A percentile compares a stretch with the other conserved stretches of the same genome.
Conservation (phyloP, 1,140 invertebrate species). For the Pseudomyrmex gracilis region DNA sequence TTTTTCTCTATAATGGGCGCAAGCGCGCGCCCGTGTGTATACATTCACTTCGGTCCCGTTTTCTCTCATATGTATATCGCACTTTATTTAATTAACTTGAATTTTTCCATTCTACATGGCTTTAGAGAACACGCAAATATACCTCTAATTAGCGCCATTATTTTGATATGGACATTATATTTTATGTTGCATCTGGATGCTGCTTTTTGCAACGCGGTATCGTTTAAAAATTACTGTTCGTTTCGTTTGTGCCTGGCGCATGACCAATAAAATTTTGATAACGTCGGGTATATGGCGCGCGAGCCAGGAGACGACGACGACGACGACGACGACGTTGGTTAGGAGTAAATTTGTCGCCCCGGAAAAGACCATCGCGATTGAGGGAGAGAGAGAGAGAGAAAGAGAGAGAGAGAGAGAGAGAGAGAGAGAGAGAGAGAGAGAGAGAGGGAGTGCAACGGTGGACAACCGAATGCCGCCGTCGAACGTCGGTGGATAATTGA, state of each 20-base stretch:
- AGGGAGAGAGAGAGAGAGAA: too few relatives aligned
- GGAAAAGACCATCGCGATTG: constrained; percentile 46
- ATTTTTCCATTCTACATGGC: background rate
- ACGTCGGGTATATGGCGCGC: background rate
- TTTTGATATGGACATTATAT: background rate
- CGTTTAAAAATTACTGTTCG: background rate
- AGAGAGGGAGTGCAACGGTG: background rate
- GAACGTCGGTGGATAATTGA: constrained; percentile 69
- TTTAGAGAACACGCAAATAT: background rate
- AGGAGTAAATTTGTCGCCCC: constrained; percentile 42
- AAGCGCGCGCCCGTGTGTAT: background rate
- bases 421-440: too few relatives aligned
- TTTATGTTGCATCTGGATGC: too few relatives aligned
- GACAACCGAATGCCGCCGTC: constrained; percentile 33
- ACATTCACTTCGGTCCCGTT: background rate
- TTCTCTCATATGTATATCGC: background rate
- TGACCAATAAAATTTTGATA: constrained; percentile 24
- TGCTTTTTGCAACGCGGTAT: too few relatives aligned
- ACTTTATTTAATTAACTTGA: constrained; percentile 17
- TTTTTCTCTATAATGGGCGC: background rate
- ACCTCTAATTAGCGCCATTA: background rate
- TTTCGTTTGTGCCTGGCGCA: background rate
- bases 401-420: background rate
- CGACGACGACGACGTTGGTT: constrained; percentile 31
- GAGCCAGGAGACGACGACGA: background rate